These are phyloP conservation scores for Holothuria scabra DNA, from an alignment of 53 echinoderm and acorn worm genomes.

Conservation along the genomic window DNA sequence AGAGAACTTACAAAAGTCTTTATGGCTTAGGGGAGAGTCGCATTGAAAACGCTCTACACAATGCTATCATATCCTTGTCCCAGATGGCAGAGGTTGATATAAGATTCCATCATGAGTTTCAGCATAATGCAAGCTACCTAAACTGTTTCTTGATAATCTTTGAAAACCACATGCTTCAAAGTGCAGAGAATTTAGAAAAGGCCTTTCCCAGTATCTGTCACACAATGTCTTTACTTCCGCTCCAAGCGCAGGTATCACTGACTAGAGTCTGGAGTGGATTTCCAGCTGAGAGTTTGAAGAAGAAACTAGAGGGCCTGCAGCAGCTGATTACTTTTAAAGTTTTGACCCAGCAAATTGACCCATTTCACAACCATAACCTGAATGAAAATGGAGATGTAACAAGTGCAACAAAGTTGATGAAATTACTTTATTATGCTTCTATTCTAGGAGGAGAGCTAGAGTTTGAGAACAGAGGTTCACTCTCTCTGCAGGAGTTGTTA, in stretches of 20 bases:
- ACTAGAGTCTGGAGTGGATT: conserved; percentile 80
- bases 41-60: conserved; percentile 84
- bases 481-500: conserved; percentile 69
- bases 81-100: conserved; percentile 84
- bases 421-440: conserved; percentile 88
- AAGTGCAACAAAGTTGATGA: conserved; percentile 87
- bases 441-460: conserved; percentile 81
- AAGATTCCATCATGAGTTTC: conserved; percentile 68
- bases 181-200: conserved; percentile 84
- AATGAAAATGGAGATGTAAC: conserved; percentile 81
- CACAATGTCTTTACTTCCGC: conserved; percentile 76
- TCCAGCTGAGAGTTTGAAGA: conserved; percentile 70
- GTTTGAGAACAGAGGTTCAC: conserved; percentile 20
- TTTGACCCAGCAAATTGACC: conserved; percentile 73
- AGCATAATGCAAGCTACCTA: conserved; percentile 68
- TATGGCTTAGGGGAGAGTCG: conserved; percentile 65
- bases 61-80: conserved; percentile 78
- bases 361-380: conserved; percentile 53
- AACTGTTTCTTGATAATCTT: conserved; percentile 90
- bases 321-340: conserved; percentile 95
- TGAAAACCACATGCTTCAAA: conserved; percentile 90
- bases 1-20: conserved; percentile 75
- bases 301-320: conserved; percentile 92
- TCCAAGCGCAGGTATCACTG: conserved; percentile 75
- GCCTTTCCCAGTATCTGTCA: conserved; percentile 93